These are phyloP conservation scores for Hydrozoanthus tunicans DNA, from an alignment of 64 coral and sea anemone species.

Conservation along the genomic window DNA sequence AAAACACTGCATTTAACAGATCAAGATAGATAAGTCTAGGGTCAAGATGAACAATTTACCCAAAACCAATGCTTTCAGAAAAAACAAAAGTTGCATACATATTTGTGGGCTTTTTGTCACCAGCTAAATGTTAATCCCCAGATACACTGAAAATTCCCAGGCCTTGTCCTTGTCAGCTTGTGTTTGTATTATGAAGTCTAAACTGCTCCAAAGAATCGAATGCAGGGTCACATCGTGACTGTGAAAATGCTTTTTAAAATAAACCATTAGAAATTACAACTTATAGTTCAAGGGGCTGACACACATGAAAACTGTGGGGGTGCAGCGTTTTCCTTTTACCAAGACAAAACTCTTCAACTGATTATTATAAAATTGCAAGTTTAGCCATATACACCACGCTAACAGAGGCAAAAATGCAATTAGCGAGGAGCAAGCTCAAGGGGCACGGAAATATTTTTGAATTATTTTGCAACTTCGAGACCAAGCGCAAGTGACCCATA, in stretches of 20 bases:
- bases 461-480: background rate
- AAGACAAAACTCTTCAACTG: too few relatives aligned
- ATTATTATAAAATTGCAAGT: too few relatives aligned
- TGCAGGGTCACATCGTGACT: too few relatives aligned
- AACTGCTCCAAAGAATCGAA: background rate
- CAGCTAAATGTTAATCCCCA: background rate
- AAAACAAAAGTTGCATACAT: background rate
- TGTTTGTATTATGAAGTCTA: background rate
- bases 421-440: background rate
- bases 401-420: background rate
- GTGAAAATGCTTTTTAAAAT: too few relatives aligned
- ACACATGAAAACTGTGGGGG: background rate
- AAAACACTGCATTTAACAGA: too few relatives aligned
- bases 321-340: too few relatives aligned
- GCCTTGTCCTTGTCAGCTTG: background rate
- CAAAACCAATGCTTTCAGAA: conserved; percentile 4
- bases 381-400: background rate
- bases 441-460: background rate
- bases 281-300: background rate
- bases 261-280: too few relatives aligned
- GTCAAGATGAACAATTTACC: background rate
- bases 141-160: background rate
- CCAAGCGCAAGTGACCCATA: background rate
- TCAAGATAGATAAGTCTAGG: background rate
- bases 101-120: background rate